phyloP scores from a whole-genome alignment of 2,797 vertebrate genomes.

The Synaphobranchus kaupii region DNA sequence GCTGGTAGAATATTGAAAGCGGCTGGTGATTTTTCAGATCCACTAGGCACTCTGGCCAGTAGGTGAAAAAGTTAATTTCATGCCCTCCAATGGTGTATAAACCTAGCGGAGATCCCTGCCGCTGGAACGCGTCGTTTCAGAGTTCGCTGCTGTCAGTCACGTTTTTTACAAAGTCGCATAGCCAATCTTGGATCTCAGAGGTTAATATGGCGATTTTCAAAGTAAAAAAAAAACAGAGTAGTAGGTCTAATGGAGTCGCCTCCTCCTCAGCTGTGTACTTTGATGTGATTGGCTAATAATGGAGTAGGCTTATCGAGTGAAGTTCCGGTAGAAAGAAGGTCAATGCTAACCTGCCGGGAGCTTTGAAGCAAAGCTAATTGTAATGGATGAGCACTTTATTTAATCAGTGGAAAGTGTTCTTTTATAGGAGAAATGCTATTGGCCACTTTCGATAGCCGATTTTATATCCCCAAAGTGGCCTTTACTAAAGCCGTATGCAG shows the following conservation, averaged over 20 bases:
- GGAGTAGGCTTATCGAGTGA: background rate
- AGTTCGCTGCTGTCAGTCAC: background rate
- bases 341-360: background rate
- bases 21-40: too few species aligned
- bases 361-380: slow-evolving; percentile 16
- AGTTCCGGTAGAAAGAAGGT: background rate
- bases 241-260: background rate
- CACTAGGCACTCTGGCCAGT: too few species aligned
- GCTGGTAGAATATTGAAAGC: too few species aligned
- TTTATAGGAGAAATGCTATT: too few species aligned
- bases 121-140: background rate
- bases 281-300: background rate
- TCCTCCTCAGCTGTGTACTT: background rate
- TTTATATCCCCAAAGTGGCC: background rate
- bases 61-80: too few species aligned
- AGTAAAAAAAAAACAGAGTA: background rate
- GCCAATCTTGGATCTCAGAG: background rate
- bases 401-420: background rate
- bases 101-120: background rate
- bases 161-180: background rate
- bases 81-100: background rate
- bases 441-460: background rate
- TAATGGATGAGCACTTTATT: background rate
- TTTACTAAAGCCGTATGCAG: background rate
- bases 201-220: background rate